Base-by-base conservation (phyloP, 2,113 vertebrate species). In the Tamias sibiricus region DNA sequence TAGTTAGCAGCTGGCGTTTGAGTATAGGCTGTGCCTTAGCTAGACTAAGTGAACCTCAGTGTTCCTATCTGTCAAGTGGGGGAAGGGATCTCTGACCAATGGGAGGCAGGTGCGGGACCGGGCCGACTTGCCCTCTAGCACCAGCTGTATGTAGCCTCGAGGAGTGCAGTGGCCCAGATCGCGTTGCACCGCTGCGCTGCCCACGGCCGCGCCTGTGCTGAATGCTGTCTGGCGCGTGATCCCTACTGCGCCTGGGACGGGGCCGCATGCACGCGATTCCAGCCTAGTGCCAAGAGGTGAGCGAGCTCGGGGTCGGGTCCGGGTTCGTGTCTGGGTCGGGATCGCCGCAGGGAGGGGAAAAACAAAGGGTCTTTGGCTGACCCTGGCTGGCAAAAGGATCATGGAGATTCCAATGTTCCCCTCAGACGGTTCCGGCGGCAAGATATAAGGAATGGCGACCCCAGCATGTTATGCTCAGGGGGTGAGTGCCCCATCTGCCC, bases 211-310 rank as follows among this genome's bases (percentile, higher is more conserved):
- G 99, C 99, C 68, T 99, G 99, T 0, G 99, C 99, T 0, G 99
- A 99, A 97, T 99, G 99, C 98, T 99, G 99, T 97, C 98, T 99
- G 96, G 99, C 99, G n/a, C 98, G 99, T 32, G 99, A 99, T 96
- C 99, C 99, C 0, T 99, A 99, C 97, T 99, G 99, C 0, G 99
- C 99, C 95, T 99, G 99, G 99, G 99, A 99, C 1, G 99, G 99
- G 84, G 99, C 97, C 0, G 66, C 98, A 71, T 99, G 99, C 97
- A 99, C 99, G 8, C 99, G 99, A 97, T 99, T 99, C 42, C 99
- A 99, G 90, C 99, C 99, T 95, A 99, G 99, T 97, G 99, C 99
- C 94, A 99, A 99, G 96, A 99, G 99, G 99, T 99, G 98, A 42
- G 97, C 42, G 32, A 81, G 77, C 28, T 40, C 1, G 8, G 66